Evolutionary conservation across 2,113 vertebrate genomes (phyloP).

Genomic region (Spheniscus mendiculus): DNA sequence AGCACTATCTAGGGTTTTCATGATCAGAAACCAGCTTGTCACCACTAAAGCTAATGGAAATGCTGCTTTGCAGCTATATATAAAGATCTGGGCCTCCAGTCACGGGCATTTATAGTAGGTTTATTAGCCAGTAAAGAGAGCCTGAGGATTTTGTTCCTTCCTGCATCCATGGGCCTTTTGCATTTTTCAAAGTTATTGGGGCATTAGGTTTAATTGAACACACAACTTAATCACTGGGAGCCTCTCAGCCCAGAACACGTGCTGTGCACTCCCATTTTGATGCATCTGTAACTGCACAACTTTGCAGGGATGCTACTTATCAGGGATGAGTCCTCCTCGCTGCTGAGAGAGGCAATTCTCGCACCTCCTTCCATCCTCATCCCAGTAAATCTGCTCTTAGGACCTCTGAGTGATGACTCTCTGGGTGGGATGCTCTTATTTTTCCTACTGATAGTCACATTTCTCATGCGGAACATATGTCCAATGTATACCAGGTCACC

Average conservation of each 20-base stretch:
- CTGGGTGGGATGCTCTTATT: not conserved
- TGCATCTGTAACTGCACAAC: not conserved
- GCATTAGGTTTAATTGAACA: constrained; percentile 15
- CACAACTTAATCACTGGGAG: not conserved
- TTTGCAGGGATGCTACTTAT: not conserved
- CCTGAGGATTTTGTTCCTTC: not conserved
- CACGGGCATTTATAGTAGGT: not conserved
- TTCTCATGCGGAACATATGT: not conserved
- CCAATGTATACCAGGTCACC: not conserved
- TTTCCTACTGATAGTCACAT: not conserved
- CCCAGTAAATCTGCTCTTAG: not conserved
- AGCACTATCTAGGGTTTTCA: not conserved
- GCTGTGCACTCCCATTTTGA: not conserved
- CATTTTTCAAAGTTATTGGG: not conserved
- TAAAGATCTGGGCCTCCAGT: not conserved
- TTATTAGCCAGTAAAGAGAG: constrained; percentile 15
- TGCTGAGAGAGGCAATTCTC: not conserved
- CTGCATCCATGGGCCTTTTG: not conserved
- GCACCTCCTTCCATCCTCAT: not conserved
- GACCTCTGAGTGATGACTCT: not conserved
- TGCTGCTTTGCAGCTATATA: not conserved
- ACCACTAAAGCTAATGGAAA: not conserved
- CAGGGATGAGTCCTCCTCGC: not conserved
- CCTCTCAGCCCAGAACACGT: not conserved
- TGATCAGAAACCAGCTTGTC: not conserved